These are phyloP conservation scores for Orussus abietinus DNA, from an alignment of 1,140 invertebrate genomes.

Conservation along the genomic window DNA sequence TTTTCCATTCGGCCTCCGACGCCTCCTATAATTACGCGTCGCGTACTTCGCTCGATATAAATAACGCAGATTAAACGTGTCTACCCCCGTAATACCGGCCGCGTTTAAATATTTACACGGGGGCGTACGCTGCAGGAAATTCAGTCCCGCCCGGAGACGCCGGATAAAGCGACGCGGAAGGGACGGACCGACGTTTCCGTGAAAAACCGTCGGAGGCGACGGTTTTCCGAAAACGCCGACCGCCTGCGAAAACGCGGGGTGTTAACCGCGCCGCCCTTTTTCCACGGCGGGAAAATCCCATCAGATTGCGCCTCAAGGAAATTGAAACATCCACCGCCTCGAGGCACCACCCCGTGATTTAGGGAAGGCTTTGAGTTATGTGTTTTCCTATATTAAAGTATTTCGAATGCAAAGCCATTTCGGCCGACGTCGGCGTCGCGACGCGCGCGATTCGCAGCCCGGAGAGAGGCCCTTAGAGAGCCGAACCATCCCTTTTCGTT, in stretches of 20 bases:
- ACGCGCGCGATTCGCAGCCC: too few species aligned
- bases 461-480: too few species aligned
- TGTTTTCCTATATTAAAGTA: conserved; percentile 41
- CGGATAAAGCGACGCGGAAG: too few species aligned
- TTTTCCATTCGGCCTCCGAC: conserved; percentile 27
- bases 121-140: too few species aligned
- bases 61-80: conserved; percentile 50
- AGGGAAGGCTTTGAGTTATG: conserved; percentile 50
- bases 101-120: conserved; percentile 18
- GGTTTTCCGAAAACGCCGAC: too few species aligned
- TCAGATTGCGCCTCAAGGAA: conserved; percentile 52
- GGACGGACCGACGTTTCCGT: too few species aligned
- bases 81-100: conserved; percentile 29
- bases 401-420: conserved; percentile 43
- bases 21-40: conserved; percentile 48
- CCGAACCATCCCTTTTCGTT: too few species aligned
- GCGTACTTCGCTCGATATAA: conserved; percentile 35
- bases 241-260: too few species aligned
- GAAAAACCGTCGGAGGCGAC: too few species aligned
- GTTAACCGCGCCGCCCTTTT: conserved; percentile 17
- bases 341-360: conserved; percentile 47
- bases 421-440: too few species aligned
- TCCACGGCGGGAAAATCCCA: conserved; percentile 34
- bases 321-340: conserved; percentile 51
- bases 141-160: too few species aligned